phyloP scores from a whole-genome alignment of 2,113 vertebrate species.

The Lophius piscatorius region DNA sequence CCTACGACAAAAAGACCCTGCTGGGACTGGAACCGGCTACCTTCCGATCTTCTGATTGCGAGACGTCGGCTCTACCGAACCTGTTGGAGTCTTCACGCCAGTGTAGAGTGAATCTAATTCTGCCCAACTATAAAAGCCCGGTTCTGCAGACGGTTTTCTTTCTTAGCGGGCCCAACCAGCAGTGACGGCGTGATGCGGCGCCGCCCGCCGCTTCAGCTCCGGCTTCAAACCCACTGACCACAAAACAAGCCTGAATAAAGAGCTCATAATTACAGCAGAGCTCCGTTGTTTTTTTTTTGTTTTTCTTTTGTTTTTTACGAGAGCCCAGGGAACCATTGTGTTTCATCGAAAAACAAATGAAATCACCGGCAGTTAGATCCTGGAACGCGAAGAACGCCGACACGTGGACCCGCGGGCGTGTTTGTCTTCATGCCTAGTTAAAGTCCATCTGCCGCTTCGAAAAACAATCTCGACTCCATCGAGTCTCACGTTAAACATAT shows the following conservation, averaged over 20 bases:
- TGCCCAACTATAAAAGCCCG: too few relatives aligned
- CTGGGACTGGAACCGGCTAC: too few relatives aligned
- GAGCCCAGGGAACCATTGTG: slow-evolving; percentile 37
- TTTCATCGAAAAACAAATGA: slow-evolving; percentile 60
- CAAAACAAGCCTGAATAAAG: slow-evolving; percentile 65
- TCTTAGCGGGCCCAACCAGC: too few relatives aligned
- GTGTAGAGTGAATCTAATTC: too few relatives aligned
- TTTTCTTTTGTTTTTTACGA: slow-evolving; percentile 36
- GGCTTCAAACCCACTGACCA: slow-evolving; percentile 52
- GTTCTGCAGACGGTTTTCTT: too few relatives aligned
- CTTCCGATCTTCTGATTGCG: too few relatives aligned
- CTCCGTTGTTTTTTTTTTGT: too few relatives aligned
- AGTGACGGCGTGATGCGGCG: too few relatives aligned
- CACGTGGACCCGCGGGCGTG: slow-evolving; percentile 42
- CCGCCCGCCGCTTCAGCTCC: too few relatives aligned
- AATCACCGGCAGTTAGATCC: slow-evolving; percentile 49
- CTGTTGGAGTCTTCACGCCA: too few relatives aligned
- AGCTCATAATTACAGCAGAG: slow-evolving; percentile 50
- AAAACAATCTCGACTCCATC: slow-evolving; percentile 51
- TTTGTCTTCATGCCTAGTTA: slow-evolving; percentile 63
- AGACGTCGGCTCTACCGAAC: too few relatives aligned
- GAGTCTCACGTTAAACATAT: slow-evolving; percentile 37
- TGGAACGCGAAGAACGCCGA: slow-evolving; percentile 49
- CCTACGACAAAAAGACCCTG: too few relatives aligned
- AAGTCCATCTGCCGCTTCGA: slow-evolving; percentile 58